Base-by-base conservation (phyloP, 2,797 vertebrate genomes). In the Silurus lanzhouensis region DNA sequence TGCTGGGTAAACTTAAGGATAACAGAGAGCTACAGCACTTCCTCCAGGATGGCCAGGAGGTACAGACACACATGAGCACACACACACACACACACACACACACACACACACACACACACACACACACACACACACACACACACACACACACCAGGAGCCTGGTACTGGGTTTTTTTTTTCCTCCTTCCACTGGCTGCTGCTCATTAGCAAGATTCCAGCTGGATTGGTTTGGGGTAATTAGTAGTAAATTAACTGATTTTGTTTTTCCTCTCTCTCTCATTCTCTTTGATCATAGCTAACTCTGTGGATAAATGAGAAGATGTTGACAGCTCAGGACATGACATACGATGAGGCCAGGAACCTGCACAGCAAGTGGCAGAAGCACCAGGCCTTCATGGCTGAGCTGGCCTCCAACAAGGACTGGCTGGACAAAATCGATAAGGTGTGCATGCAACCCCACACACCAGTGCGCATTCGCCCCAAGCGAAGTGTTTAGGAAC, bases 11-110 rank as follows among this genome's bases (percentile, higher is more conserved):
- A 75, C 95, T 99, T 55, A 96, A 97, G 85, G 97, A 99, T 85
- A 99, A 99, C 91, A 93, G 96, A 60, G 97, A 97, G 89, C 96
- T 98, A 70, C 98, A 99, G 91, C 96, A 96, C 76, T 99, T 99
- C 94, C 93, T 99, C 1, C 97, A 99, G 90, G 97, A 98, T 9
- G 96, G 96, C 88, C 97, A 98, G n/a, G 97, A 99, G 96, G 97
- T 98, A 94, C 90, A 89, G 1, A 66, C 13, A 12, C 61, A 81
- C 57, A 63, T 22, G 89, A 1, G 64, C 14, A 9, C 55, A 72
- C 52, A 55, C 19, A 94, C 91, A n/a, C 13, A 52, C 74, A 58
- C 55, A n/a, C 13, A 52, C 74, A 58, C 55, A n/a, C 13, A 52
- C 74, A 58, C 55, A n/a, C 13, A 52, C 74, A 58, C 55, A n/a